phyloP scores from a whole-genome alignment of 1,140 invertebrate species.

The Probaryconus sp. region DNA sequence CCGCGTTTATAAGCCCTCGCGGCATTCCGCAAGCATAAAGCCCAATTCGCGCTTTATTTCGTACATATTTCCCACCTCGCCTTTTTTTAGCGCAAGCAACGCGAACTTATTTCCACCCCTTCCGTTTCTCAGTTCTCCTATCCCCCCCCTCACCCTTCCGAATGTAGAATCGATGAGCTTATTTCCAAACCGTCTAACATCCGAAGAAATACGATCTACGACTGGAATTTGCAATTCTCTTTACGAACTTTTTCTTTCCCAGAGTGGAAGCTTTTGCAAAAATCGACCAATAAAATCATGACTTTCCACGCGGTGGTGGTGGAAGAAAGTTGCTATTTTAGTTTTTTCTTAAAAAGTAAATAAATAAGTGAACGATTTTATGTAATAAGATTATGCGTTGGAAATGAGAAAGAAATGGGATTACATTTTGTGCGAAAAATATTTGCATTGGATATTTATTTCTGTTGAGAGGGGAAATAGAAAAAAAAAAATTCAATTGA shows the following conservation, averaged over 20 bases:
- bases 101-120: too few relatives aligned
- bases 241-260: slow-evolving; percentile 30
- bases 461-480: too few relatives aligned
- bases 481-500: too few relatives aligned
- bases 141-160: slow-evolving; percentile 20
- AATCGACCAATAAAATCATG: slow-evolving; percentile 30
- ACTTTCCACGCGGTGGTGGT: slow-evolving; percentile 9
- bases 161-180: slow-evolving; percentile 57
- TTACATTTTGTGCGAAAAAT: too few relatives aligned
- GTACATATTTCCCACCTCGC: neutral
- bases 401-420: too few relatives aligned
- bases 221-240: slow-evolving; percentile 59
- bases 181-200: slow-evolving; percentile 55
- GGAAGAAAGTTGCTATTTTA: neutral
- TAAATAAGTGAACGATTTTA: neutral
- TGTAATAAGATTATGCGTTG: too few relatives aligned
- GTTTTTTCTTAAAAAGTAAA: neutral
- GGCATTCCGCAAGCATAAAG: slow-evolving; percentile 44
- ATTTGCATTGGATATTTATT: too few relatives aligned
- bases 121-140: slow-evolving; percentile 9
- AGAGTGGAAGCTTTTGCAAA: slow-evolving; percentile 9
- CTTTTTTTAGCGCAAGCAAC: slow-evolving; percentile 1
- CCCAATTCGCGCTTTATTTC: slow-evolving; percentile 29
- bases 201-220: slow-evolving; percentile 46
- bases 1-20: slow-evolving; percentile 46